These are phyloP conservation scores for Stenurella melanura DNA, from an alignment of 2,888 invertebrate species.

Conservation along the genomic window DNA sequence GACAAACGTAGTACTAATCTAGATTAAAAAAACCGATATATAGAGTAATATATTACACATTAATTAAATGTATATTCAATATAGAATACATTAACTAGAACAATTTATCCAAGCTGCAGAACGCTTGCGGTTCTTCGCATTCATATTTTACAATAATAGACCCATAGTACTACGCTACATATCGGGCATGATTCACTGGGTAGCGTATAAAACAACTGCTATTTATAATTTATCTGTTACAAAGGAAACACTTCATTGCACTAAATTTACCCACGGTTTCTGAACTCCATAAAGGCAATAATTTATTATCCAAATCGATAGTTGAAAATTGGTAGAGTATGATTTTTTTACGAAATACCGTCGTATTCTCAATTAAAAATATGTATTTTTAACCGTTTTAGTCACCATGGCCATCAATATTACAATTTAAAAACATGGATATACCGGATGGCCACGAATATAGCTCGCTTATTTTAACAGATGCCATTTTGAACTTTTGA, in stretches of 20 bases:
- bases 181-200: constrained; percentile 10
- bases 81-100: constrained; percentile 24
- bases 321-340: too few species aligned
- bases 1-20: neutral
- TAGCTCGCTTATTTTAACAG: too few species aligned
- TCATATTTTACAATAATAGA: constrained; percentile 25
- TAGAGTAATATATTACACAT: neutral
- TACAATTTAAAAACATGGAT: too few species aligned
- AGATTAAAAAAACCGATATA: neutral
- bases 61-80: constrained; percentile 19
- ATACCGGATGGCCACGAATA: too few species aligned
- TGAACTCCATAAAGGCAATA: neutral
- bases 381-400: too few species aligned
- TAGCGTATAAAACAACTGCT: constrained; percentile 9
- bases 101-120: constrained; percentile 21
- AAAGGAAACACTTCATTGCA: constrained; percentile 12
- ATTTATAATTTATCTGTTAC: constrained; percentile 23
- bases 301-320: too few species aligned
- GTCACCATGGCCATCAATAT: too few species aligned
- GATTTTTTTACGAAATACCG: too few species aligned
- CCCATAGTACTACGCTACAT: constrained; percentile 20
- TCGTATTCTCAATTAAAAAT: too few species aligned
- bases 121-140: constrained; percentile 19
- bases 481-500: too few species aligned
- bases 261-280: neutral